Evolutionary conservation across 2,888 invertebrate genomes (phyloP), one percentile per base, ranked within the genome.

Genomic region (Ganaspis brasiliensis): DNA sequence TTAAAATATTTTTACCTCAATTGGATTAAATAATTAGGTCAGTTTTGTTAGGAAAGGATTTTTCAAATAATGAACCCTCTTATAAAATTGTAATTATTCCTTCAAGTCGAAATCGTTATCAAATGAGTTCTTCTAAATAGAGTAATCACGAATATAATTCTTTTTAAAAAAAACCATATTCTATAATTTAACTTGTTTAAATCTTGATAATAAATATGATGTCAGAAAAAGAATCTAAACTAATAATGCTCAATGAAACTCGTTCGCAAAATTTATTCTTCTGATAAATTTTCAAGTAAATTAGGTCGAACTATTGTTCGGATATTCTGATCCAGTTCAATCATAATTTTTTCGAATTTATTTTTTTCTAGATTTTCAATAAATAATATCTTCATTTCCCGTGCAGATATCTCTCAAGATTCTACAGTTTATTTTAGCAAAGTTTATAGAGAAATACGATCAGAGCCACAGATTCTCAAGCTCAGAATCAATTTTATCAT

Each of bases 341-440:
- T 63, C 40, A 37, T 45, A 45, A 70, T 74, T 70, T 57, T 70
- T 71, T 35, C 24, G 24, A 45, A 59, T 35, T 61, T 26, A 73
- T 72, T 57, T 72, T 61, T 61, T 45, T 21, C n/a, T 6, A 49
- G 52, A 10, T 55, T 4, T 35, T 37, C 72, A 14, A 76, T 72
- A 59, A 72, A 72, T 76, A 72, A 73, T 59, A 26, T 49, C 35
- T 72, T 72, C 59, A 45, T 61, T 72, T 59, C 24, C 40, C 61
- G 37, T 26, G 56, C 31, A 52, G 49, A 73, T 71, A 52, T 67
- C 40, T 21, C 45, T 45, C 21, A 12, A 6, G 24, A 19, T 14
- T 37, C 37, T 63, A 31, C 35, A 63, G 12, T 63, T 37, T 63
- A 63, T 40, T 19, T 63, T 40, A 19, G 21, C 10, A 61, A 61